Evolutionary conservation across 2,113 vertebrate genomes (phyloP).

Genomic region (Setophaga coronata): DNA sequence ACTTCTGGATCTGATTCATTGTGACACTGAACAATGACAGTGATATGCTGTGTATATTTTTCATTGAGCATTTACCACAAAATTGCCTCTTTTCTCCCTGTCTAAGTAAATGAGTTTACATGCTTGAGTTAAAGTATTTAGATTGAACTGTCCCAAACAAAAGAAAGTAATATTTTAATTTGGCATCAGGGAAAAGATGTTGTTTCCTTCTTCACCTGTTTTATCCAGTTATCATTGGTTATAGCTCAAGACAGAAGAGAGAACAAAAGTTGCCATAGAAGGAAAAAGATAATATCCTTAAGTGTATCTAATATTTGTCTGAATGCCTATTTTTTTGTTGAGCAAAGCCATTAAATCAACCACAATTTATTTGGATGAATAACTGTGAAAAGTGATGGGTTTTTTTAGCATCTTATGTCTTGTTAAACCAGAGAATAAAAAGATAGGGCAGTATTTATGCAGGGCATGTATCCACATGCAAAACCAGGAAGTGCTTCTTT

Average conservation of each 20-base stretch:
- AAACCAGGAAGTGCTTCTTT: background rate
- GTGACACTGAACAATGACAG: background rate
- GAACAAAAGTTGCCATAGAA: background rate
- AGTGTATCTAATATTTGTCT: background rate
- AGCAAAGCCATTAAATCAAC: background rate
- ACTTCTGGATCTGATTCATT: background rate
- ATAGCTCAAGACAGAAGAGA: background rate
- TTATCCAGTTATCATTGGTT: background rate
- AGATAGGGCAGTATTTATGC: background rate
- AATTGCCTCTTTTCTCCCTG: background rate
- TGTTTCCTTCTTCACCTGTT: background rate
- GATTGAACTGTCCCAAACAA: background rate
- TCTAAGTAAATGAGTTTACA: background rate
- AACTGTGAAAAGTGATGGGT: background rate
- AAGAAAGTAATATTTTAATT: background rate
- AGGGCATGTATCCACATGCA: background rate
- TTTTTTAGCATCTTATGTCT: background rate
- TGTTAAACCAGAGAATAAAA: background rate
- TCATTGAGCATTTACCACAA: background rate
- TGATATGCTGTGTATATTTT: background rate
- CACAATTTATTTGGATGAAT: background rate
- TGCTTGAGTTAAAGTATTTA: background rate
- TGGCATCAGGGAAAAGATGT: background rate
- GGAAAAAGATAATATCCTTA: background rate
- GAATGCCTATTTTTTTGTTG: background rate